Evolutionary conservation across 2,797 vertebrate genomes (phyloP), one percentile per base, ranked within the genome.

Genomic region (Micropoecilia bifurca): DNA sequence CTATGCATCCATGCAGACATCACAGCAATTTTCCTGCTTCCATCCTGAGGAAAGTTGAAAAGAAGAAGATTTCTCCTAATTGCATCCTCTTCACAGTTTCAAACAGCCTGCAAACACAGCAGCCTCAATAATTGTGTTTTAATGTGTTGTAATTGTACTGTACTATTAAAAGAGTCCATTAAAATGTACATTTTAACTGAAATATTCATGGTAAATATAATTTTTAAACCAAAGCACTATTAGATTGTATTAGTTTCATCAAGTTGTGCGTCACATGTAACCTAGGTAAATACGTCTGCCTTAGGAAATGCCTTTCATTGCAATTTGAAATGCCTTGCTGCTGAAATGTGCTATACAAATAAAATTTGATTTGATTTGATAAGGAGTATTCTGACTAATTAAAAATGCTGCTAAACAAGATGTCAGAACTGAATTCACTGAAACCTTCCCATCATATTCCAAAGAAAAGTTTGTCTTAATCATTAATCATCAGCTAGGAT

Each of bases 1-100:
- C 20, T 39, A 36, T 36, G 76, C 79, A 84, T 90, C 69, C 79
- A 79, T 86, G 85, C 80, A 80, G 87, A 87, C 83, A 80, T 80
- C 57, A 74, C 79, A 69, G n/a, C 75, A 71, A 87, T 87, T 74
- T 39, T 46, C 73, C 39, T 41, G 76, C 86, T 76, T 83, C 45
- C 72, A 43, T 76, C 30, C 45, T 63, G 79, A 55, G 88, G 57
- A 86, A 73, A 18, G 71, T 74, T 66, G 78, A 81, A 80, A 83
- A 74, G 78, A 48, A 82, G 22, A 48, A 82, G 22, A 33, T 73
- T 41, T 9, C n/a, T 63, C 59, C 22, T 12, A 39, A 57, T 50
- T 55, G 66, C 18, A 79, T 84, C 45, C 28, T 75, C 69, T 73
- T 2, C 16, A 57, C 1, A 0, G 5, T 33, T 74, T 80, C 6